phyloP scores from a whole-genome alignment of 2,888 invertebrate species.

The Gibbula magus region DNA sequence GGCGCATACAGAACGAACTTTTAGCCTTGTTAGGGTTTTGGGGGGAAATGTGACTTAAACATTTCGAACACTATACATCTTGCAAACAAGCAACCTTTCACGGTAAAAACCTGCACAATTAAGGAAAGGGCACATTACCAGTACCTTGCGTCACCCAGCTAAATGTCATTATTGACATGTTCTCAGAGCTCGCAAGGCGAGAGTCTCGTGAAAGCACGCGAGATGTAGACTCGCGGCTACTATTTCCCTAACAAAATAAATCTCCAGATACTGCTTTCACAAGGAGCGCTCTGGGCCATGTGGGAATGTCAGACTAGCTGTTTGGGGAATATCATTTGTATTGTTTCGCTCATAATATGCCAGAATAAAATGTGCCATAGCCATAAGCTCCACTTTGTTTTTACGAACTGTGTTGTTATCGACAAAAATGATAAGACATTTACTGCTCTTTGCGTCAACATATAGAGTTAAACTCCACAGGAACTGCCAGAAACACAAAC shows the following conservation, averaged over 20 bases:
- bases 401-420: not conserved
- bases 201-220: not conserved
- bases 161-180: not conserved
- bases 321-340: constrained; percentile 1
- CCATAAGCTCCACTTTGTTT: not conserved
- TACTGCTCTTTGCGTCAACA: not conserved
- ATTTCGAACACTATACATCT: no score
- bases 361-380: not conserved
- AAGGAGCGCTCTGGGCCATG: not conserved
- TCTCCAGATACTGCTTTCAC: not conserved
- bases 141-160: no score
- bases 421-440: not conserved
- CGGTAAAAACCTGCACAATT: no score
- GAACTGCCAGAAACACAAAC: no score
- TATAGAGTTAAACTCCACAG: not conserved
- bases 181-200: not conserved
- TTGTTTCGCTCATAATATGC: not conserved
- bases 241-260: constrained; percentile 7
- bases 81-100: no score
- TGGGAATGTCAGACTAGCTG: not conserved
- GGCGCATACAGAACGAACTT: no score
- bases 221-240: not conserved
- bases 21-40: no score
- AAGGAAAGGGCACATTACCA: no score
- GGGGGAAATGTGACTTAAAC: no score